Percentiles rank a stretch among this genome's conserved stretches.
These are phyloP conservation scores for Ectemnius cavifrons DNA, from an alignment of 2,888 invertebrate species.

Conservation along the genomic window DNA sequence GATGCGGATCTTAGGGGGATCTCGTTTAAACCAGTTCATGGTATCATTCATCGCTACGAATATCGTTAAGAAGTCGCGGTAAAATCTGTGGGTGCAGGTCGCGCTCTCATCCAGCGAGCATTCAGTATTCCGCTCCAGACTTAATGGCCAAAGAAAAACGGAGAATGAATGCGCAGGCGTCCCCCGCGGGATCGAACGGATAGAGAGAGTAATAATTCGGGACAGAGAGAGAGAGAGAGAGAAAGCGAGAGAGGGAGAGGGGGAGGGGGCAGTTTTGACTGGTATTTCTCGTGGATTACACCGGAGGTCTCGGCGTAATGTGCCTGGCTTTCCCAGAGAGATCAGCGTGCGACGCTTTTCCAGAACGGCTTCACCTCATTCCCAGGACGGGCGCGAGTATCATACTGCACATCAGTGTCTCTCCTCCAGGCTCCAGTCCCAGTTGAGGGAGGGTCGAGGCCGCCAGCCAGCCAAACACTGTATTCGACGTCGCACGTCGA, in stretches of 20 bases:
- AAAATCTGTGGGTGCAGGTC: background rate
- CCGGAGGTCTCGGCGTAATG: slow-evolving; percentile 16
- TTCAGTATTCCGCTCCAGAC: slow-evolving; percentile 11
- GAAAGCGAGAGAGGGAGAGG: background rate
- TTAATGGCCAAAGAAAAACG: slow-evolving; percentile 10
- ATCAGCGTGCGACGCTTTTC: slow-evolving; percentile 10
- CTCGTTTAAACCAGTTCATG: background rate
- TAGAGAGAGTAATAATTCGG: slow-evolving; percentile 35
- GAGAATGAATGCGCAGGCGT: slow-evolving; percentile 44
- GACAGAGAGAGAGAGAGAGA: slow-evolving; percentile 20
- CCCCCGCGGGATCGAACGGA: slow-evolving; percentile 48
- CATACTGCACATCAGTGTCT: background rate
- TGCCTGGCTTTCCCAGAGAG: slow-evolving; percentile 2
- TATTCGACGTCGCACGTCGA: background rate
- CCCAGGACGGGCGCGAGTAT: background rate
- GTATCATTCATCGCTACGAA: background rate
- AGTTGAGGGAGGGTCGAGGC: background rate
- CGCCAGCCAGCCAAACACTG: too few relatives aligned
- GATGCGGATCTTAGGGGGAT: background rate
- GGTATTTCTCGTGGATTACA: background rate
- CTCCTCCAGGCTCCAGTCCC: background rate
- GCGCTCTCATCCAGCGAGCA: slow-evolving; percentile 16
- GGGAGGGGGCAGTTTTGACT: background rate
- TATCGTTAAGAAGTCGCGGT: background rate
- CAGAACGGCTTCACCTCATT: background rate